A percentile compares a stretch with the other conserved stretches of the same genome.
Evolutionary conservation across 2,888 invertebrate species (phyloP).

Genomic region (Dexiosoma caninum): DNA sequence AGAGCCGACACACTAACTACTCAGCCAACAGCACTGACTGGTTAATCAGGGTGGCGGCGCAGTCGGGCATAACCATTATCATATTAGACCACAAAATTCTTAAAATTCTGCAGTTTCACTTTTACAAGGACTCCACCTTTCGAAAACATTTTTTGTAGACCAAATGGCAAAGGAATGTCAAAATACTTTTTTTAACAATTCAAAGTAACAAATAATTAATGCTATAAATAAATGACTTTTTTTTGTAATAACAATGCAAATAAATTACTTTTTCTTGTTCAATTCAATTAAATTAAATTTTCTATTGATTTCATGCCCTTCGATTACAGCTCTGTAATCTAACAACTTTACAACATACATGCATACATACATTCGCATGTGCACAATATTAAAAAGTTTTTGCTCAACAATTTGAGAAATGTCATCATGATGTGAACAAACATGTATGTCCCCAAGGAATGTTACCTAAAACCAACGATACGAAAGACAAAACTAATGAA

Average conservation of each 20-base stretch:
- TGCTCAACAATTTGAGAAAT: constrained; percentile 48
- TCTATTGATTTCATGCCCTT: constrained; percentile 16
- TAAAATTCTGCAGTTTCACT: too few species aligned
- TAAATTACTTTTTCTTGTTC: constrained; percentile 53
- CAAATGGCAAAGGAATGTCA: background rate
- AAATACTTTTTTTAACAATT: too few species aligned
- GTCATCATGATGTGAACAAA: constrained; percentile 50
- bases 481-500: constrained; percentile 13
- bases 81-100: too few species aligned
- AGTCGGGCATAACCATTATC: too few species aligned
- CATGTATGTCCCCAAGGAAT: constrained; percentile 59
- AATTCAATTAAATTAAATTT: constrained; percentile 54
- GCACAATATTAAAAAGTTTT: constrained; percentile 27
- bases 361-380: background rate
- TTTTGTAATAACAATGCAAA: background rate
- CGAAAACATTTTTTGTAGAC: too few species aligned
- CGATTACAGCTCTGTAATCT: background rate
- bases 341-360: background rate
- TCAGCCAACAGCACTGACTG: too few species aligned
- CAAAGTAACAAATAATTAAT: background rate
- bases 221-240: background rate
- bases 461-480: constrained; percentile 16
- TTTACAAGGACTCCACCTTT: too few species aligned
- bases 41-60: too few species aligned
- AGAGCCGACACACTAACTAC: too few species aligned